Evolutionary conservation across 2,113 vertebrate species (phyloP).

Genomic region (Microcebus griseorufus): DNA sequence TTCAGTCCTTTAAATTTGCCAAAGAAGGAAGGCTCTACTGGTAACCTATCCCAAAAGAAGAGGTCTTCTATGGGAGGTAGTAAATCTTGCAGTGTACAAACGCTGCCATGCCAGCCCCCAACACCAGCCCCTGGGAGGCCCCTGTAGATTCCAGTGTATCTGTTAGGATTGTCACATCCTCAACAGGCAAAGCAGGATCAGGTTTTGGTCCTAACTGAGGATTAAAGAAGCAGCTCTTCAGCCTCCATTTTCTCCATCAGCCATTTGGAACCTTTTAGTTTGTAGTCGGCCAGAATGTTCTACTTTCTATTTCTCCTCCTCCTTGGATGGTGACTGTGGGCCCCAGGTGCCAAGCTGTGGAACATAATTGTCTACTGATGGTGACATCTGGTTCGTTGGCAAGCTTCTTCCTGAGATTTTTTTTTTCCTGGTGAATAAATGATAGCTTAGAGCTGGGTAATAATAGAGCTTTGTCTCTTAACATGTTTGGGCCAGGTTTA

Average conservation of each 20-base stretch:
- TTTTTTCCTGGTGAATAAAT: conserved; percentile 51
- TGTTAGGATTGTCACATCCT: background rate
- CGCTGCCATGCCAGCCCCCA: accelerated
- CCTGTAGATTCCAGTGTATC: background rate
- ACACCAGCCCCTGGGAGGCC: background rate
- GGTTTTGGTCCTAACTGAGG: background rate
- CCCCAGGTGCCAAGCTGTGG: conserved; percentile 70
- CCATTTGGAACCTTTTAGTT: conserved; percentile 56
- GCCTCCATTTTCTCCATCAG: background rate
- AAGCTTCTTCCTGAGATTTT: conserved; percentile 63
- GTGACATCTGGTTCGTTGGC: conserved; percentile 78
- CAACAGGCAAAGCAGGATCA: background rate
- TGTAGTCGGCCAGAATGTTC: conserved; percentile 59
- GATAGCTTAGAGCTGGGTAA: conserved; percentile 71
- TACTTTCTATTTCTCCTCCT: conserved; percentile 66
- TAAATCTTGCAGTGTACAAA: background rate
- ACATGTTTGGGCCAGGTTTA: conserved; percentile 81
- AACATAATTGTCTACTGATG: conserved; percentile 80
- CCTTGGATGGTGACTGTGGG: conserved; percentile 69
- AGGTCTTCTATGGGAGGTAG: background rate
- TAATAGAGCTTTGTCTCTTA: conserved; percentile 77
- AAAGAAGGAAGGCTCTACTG: background rate
- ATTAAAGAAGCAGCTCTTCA: background rate
- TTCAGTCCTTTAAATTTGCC: background rate
- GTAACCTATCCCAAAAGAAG: background rate